Evolutionary conservation across 2,797 vertebrate genomes (phyloP), one percentile per base, ranked within the genome.

Genomic region (Gymnoscopelus braueri): DNA sequence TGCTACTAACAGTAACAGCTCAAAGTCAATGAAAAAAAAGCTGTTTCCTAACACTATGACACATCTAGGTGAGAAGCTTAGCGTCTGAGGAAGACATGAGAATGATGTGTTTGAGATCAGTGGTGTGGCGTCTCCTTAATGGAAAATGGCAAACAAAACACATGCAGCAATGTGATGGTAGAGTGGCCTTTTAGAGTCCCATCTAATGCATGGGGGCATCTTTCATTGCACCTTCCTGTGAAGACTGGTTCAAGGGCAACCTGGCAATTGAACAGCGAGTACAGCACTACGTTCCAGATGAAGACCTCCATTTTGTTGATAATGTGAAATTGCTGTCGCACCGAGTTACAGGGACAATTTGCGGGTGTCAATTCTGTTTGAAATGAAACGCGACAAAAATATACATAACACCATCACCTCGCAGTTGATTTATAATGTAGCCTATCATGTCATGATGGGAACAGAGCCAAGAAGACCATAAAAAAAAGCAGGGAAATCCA

Each of bases 71-170:
- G 72, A 69, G 69, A 74, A 19, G 35, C 59, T 44, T 62, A 48
- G 72, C 71, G 79, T 72, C 74, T 0, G 35, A 10, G 78, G 71
- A 77, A 49, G n/a, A 26, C 47, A 47, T 47, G 4, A 2, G 39
- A 69, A 65, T 79, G 39, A 61, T n/a, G 54, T 35, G 24, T 44
- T 29, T 29, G 26, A 29, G 26, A 3, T 44, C 9, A 23, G 24
- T 35, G 47, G n/a, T 32, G 10, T 29, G 24, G 12, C 8, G 39
- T 76, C 71, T 71, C 55, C 65, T 72, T 82, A 71, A 80, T 78
- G 71, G 51, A 76, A 69, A 80, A 81, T 86, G 62, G 75, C 81
- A 78, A 72, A 58, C 19, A 48, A 74, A 69, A 61, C 35, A 64
- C 73, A 62, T 3, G 1, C 64, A 2, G 23, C 60, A 75, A 32